These are phyloP conservation scores for Poecile montanus DNA, from an alignment of 2,797 vertebrate genomes.

Conservation along the genomic window DNA sequence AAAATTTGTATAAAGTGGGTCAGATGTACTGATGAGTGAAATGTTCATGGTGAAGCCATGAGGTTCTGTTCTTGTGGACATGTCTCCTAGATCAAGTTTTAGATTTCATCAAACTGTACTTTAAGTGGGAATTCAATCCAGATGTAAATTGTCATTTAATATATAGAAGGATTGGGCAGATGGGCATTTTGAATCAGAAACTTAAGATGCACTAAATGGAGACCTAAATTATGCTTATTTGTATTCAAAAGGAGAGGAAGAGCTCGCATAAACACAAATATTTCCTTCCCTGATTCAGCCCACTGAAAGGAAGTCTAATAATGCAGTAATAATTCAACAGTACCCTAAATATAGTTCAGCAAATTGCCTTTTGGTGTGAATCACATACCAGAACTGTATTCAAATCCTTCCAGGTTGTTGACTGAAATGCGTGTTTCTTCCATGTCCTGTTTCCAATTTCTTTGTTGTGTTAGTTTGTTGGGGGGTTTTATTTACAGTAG, in stretches of 20 bases:
- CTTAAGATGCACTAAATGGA: background rate
- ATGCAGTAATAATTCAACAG: background rate
- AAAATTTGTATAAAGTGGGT: background rate
- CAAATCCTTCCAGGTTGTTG: background rate
- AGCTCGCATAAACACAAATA: background rate
- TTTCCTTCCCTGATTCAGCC: background rate
- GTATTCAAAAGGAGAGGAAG: background rate
- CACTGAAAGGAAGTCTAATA: background rate
- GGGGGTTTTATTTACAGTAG: background rate
- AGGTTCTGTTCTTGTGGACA: background rate
- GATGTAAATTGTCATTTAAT: background rate
- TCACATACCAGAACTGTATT: slow-evolving; percentile 26
- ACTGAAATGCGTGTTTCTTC: background rate
- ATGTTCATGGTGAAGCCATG: background rate
- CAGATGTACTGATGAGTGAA: background rate
- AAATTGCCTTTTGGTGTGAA: slow-evolving; percentile 8
- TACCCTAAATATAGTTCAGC: background rate
- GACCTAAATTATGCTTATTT: background rate
- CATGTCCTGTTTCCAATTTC: background rate
- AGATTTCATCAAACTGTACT: background rate
- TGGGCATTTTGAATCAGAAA: background rate
- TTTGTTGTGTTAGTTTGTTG: background rate
- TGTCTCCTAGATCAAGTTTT: background rate
- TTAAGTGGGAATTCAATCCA: background rate
- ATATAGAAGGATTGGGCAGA: background rate